phyloP scores from a whole-genome alignment of 2,113 vertebrate genomes.

The Tychaedon coryphoeus region DNA sequence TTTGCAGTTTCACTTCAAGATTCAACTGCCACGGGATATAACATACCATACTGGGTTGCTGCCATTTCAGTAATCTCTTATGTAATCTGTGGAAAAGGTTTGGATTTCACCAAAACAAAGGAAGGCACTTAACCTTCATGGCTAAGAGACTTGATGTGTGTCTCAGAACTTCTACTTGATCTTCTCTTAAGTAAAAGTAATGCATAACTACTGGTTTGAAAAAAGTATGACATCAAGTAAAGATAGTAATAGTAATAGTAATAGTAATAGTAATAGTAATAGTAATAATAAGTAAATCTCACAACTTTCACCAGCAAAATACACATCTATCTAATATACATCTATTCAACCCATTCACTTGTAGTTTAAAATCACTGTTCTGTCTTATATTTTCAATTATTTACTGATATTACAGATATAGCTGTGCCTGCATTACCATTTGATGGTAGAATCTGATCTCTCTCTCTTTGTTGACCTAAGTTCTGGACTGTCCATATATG shows the following conservation, averaged over 20 bases:
- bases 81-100: neutral
- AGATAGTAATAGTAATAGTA: no score
- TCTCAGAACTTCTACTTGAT: neutral
- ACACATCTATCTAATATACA: no score
- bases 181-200: neutral
- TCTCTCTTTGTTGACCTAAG: neutral
- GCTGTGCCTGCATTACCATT: neutral
- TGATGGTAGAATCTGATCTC: neutral
- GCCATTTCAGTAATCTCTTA: neutral
- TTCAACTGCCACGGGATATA: neutral
- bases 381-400: neutral
- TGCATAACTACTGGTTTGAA: neutral
- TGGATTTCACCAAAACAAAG: neutral
- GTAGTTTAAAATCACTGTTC: neutral
- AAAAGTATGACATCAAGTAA: neutral
- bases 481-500: neutral
- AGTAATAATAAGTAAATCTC: neutral
- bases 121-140: neutral
- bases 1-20: neutral
- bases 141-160: neutral
- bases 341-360: neutral
- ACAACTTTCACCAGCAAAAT: neutral
- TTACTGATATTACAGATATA: neutral
- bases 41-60: neutral
- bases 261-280: no score